phyloP scores from a whole-genome alignment of 2,888 invertebrate species.

The Taphrorychus bicolor region DNA sequence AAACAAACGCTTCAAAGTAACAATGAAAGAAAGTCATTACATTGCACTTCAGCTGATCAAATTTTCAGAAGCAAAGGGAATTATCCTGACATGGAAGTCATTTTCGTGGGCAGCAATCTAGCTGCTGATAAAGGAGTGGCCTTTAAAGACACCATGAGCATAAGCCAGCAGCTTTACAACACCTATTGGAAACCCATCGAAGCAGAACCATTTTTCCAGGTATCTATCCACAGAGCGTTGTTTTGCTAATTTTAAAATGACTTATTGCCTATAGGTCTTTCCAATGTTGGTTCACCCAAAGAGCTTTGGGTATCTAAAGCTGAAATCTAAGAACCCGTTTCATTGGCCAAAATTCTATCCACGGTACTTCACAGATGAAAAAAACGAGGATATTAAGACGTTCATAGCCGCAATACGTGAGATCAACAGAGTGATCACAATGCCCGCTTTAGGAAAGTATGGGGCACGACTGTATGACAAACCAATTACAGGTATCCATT shows the following conservation, averaged over 20 bases:
- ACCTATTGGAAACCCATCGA: conserved; percentile 66
- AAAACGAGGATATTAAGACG: conserved; percentile 60
- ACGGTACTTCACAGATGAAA: conserved; percentile 76
- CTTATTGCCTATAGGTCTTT: no score
- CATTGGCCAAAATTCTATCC: conserved; percentile 78
- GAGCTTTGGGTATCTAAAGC: conserved; percentile 71
- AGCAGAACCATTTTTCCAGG: conserved; percentile 49
- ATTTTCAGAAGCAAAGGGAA: conserved; percentile 55
- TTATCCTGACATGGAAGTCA: conserved; percentile 74
- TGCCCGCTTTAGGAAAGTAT: conserved; percentile 59
- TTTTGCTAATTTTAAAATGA: no score
- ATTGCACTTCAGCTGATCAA: no score
- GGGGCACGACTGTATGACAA: conserved; percentile 40
- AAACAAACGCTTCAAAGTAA: conserved; percentile 63
- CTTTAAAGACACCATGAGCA: conserved; percentile 60
- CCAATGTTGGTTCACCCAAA: conserved; percentile 77
- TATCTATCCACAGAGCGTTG: no score
- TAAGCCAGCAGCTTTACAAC: conserved; percentile 65
- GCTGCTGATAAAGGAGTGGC: conserved; percentile 50
- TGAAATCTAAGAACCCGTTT: conserved; percentile 75
- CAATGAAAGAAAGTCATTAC: no score
- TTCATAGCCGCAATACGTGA: conserved; percentile 59
- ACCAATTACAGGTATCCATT: conserved; percentile 47
- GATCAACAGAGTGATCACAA: conserved; percentile 61
- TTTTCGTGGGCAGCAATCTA: conserved; percentile 66